Evolutionary conservation across 2,113 vertebrate species (phyloP).

Genomic region (Protobothrops flavoviridis): DNA sequence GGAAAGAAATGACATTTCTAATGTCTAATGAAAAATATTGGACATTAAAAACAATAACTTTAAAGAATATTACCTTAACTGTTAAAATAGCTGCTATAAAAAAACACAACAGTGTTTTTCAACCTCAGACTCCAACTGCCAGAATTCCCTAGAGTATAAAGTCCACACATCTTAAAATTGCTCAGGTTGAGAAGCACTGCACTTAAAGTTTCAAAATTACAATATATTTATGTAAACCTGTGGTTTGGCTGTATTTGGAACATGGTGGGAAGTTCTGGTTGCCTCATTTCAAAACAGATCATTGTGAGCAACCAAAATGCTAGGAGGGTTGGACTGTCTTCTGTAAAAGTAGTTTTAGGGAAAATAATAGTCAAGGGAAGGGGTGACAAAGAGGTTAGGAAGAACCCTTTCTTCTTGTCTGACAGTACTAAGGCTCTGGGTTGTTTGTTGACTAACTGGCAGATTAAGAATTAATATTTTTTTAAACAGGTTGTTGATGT

Average conservation of each 20-base stretch:
- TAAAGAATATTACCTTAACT: neutral
- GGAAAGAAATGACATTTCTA: neutral
- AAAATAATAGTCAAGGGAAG: neutral
- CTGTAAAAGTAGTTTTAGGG: neutral
- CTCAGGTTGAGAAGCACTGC: neutral
- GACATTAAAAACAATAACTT: neutral
- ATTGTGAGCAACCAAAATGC: neutral
- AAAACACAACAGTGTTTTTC: neutral
- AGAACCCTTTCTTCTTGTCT: neutral
- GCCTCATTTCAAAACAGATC: neutral
- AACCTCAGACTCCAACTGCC: neutral
- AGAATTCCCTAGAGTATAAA: neutral
- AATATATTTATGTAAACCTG: neutral
- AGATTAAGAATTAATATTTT: neutral
- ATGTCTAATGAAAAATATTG: neutral
- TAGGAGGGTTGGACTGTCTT: neutral
- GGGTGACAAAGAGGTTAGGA: neutral
- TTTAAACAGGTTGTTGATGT: neutral
- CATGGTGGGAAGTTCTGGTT: neutral
- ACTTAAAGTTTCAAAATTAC: neutral
- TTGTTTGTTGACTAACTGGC: neutral
- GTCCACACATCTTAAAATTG: neutral
- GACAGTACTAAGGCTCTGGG: neutral
- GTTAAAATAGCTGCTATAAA: neutral
- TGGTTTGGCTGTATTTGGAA: neutral